Evolutionary conservation across 2,888 invertebrate species (phyloP).

Genomic region (Allolobophora icterica): DNA sequence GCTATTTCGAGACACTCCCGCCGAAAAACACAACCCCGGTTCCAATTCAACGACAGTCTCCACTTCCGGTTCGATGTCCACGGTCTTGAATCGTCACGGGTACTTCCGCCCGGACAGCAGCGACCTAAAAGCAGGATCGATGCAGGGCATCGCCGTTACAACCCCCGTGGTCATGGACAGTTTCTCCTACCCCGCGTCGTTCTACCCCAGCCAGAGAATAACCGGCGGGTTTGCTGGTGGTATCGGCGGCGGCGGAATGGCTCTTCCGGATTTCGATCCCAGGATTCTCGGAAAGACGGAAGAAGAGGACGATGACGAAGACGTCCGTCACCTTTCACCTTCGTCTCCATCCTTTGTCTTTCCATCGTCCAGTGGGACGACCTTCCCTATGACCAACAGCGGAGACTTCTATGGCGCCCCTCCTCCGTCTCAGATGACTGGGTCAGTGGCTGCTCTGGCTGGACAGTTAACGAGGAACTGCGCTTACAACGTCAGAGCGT

Average conservation of each 20-base stretch:
- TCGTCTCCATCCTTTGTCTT: not conserved
- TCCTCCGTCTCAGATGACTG: not conserved
- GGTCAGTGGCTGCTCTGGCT: not conserved
- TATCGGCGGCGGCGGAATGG: not conserved
- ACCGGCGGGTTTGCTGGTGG: not conserved
- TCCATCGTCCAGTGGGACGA: not conserved
- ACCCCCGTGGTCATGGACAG: not conserved
- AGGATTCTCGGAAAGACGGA: conserved; percentile 12
- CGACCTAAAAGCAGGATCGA: not conserved
- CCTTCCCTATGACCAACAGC: not conserved
- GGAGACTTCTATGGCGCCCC: not conserved
- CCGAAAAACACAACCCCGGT: not conserved
- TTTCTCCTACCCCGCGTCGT: not conserved
- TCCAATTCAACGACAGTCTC: not conserved
- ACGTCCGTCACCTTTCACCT: conserved; percentile 17
- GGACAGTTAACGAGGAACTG: conserved; percentile 8
- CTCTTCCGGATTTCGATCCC: not conserved
- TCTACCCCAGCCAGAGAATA: not conserved
- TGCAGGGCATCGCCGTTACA: not conserved
- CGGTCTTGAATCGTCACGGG: not conserved
- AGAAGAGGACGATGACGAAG: not conserved
- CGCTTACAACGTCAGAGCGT: conserved; percentile 22
- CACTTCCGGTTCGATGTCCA: conserved; percentile 6
- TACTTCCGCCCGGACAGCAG: not conserved
- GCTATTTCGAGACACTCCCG: not conserved